phyloP scores from a whole-genome alignment of 2,888 invertebrate species.

The Rotaria sp. region DNA sequence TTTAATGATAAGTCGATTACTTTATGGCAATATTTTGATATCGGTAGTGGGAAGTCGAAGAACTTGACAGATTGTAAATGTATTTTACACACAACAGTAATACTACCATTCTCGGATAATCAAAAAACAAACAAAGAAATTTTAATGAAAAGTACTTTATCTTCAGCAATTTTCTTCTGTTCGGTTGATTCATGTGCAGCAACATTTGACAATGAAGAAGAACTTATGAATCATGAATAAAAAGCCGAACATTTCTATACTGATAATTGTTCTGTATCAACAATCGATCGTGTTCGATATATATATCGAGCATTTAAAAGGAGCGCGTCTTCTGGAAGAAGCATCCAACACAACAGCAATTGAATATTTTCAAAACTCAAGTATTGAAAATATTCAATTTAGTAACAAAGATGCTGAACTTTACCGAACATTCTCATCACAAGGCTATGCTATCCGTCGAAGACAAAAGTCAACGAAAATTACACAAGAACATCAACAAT shows the following conservation, averaged over 20 bases:
- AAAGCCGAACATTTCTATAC: background rate
- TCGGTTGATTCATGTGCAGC: background rate
- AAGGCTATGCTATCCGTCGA: background rate
- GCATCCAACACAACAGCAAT: background rate
- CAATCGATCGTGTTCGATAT: background rate
- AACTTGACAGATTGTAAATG: no score
- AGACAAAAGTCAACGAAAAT: background rate
- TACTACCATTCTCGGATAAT: no score
- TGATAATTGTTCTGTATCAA: background rate
- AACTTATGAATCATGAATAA: background rate
- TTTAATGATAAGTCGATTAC: no score
- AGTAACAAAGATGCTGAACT: background rate
- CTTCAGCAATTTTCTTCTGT: background rate
- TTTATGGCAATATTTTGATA: no score
- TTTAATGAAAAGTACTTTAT: no score
- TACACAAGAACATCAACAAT: background rate
- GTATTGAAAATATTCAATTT: background rate
- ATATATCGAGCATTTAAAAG: background rate
- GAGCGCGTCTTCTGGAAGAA: background rate
- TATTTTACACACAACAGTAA: no score
- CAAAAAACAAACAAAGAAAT: no score
- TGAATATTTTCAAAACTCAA: background rate
- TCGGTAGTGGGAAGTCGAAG: no score
- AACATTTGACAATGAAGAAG: background rate
- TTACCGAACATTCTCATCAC: background rate